phyloP scores from a whole-genome alignment of 2,888 invertebrate genomes.

The Dicranocentrus wangi region DNA sequence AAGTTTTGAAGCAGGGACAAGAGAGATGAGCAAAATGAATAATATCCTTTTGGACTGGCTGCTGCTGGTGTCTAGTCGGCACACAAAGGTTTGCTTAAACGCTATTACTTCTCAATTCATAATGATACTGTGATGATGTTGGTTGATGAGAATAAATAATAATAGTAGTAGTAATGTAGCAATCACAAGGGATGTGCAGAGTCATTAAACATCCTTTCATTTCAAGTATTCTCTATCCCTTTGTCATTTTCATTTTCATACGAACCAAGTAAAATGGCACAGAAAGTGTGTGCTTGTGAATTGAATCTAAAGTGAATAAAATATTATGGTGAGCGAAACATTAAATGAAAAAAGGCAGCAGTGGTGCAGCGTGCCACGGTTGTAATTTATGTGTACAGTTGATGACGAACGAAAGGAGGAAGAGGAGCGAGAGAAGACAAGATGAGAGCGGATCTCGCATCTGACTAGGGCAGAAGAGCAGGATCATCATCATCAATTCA shows the following conservation, averaged over 20 bases:
- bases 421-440: slow-evolving; percentile 38
- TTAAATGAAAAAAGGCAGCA: not conserved
- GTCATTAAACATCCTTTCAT: slow-evolving; percentile 58
- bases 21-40: no score
- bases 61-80: no score
- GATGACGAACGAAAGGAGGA: slow-evolving; percentile 49
- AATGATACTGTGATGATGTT: slow-evolving; percentile 36
- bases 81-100: slow-evolving; percentile 12
- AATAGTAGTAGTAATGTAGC: slow-evolving; percentile 44
- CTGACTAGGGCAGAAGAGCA: slow-evolving; percentile 50
- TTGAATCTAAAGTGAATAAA: not conserved
- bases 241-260: slow-evolving; percentile 52
- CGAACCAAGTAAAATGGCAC: slow-evolving; percentile 43
- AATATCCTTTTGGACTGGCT: no score
- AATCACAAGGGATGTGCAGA: slow-evolving; percentile 54
- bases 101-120: slow-evolving; percentile 18
- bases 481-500: slow-evolving; percentile 45
- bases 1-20: no score
- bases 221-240: slow-evolving; percentile 30
- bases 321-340: no score
- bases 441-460: slow-evolving; percentile 23
- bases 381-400: slow-evolving; percentile 30
- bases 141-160: slow-evolving; percentile 47
- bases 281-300: not conserved
- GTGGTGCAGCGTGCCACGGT: not conserved